phyloP scores from a whole-genome alignment of 1,140 invertebrate species.

The Metopolophium dirhodum region DNA sequence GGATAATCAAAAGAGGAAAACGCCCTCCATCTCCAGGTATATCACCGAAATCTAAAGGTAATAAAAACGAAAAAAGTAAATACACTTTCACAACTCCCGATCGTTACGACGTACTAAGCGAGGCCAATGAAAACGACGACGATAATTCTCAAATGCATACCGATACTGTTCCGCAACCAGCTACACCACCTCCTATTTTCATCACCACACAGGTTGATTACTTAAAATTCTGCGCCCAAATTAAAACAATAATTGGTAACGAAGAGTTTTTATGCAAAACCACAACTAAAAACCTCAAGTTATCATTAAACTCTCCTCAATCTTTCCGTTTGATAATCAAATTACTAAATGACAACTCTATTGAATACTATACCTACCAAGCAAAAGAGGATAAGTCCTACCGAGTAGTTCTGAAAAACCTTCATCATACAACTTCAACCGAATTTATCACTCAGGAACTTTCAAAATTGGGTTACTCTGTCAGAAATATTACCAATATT shows the following conservation, averaged over 20 bases:
- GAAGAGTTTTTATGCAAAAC: slow-evolving; percentile 40
- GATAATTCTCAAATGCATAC: no score
- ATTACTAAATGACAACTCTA: slow-evolving; percentile 22
- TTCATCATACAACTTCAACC: not conserved
- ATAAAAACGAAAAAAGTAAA: no score
- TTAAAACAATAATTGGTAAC: not conserved
- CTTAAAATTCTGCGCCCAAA: slow-evolving; percentile 16
- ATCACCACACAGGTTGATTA: not conserved
- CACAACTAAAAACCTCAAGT: slow-evolving; percentile 35
- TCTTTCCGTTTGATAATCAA: not conserved
- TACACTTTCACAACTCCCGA: no score
- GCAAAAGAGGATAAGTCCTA: slow-evolving; percentile 61
- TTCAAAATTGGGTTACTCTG: fast-evolving
- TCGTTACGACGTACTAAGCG: no score
- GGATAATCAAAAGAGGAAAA: no score
- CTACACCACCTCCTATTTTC: no score
- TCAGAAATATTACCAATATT: no score
- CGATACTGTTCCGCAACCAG: no score
- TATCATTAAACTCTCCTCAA: slow-evolving; percentile 16
- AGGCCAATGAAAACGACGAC: no score
- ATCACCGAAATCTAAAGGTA: no score
- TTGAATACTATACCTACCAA: slow-evolving; percentile 60
- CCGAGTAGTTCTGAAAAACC: slow-evolving; percentile 34
- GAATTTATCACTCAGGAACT: no score
- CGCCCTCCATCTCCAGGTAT: no score